Percentiles rank a stretch among this genome's conserved stretches.
phyloP scores from a whole-genome alignment of 2,113 vertebrate species.

The Jaculus jaculus region DNA sequence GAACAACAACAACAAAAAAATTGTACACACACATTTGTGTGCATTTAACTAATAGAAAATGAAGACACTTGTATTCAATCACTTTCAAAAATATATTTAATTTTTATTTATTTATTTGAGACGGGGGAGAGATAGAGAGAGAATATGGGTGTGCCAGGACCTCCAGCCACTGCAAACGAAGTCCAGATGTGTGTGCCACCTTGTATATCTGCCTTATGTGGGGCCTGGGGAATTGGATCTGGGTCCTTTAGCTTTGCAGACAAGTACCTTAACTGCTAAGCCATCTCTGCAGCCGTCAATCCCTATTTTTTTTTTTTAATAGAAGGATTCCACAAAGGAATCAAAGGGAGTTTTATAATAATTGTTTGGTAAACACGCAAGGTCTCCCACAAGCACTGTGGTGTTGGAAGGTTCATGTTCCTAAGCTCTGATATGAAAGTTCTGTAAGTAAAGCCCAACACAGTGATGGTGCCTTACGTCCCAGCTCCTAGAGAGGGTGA shows the following conservation, averaged over 20 bases:
- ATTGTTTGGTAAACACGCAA: slow-evolving; percentile 30
- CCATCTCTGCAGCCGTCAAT: not conserved
- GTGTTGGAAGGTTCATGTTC: not conserved
- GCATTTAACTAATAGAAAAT: slow-evolving; percentile 33
- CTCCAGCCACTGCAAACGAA: too few relatives aligned
- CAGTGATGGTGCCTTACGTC: not conserved
- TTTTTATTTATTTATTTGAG: too few relatives aligned
- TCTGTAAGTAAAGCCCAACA: not conserved
- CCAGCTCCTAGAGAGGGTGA: not conserved
- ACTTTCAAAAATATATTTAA: too few relatives aligned
- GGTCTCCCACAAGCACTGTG: not conserved
- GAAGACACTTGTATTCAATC: slow-evolving; percentile 34
- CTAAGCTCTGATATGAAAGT: not conserved
- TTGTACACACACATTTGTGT: slow-evolving; percentile 35
- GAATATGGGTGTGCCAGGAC: too few relatives aligned
- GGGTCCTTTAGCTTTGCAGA: too few relatives aligned
- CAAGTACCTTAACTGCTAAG: too few relatives aligned
- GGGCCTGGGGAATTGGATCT: too few relatives aligned
- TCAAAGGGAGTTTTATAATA: slow-evolving; percentile 18
- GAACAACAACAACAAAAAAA: too few relatives aligned
- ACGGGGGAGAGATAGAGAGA: too few relatives aligned
- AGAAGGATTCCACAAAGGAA: not conserved
- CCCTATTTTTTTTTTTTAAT: slow-evolving; percentile 32
- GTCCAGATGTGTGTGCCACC: too few relatives aligned
- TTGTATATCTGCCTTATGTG: too few relatives aligned